Base-by-base conservation (phyloP, 1,140 invertebrate genomes). In the Bilobella aurantiaca region DNA sequence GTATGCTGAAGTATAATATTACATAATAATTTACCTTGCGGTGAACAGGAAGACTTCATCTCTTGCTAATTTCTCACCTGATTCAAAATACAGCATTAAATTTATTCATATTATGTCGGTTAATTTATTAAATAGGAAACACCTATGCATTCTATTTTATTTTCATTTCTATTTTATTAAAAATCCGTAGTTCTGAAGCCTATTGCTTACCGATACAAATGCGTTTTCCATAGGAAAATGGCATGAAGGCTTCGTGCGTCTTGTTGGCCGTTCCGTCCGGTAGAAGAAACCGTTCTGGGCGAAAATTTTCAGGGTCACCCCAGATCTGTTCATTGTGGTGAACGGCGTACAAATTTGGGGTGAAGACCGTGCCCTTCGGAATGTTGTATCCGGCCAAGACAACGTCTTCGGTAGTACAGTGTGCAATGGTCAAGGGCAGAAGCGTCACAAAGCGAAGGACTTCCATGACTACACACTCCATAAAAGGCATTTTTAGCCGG, bases 231-330 rank as follows among this genome's bases (percentile, higher is more conserved):
- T 53, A 53, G 8, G 49, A 53, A 23, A 53, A 53, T 53, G 49
- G 12, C 5, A 53, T 12, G 23, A 53, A 23, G 8, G 49, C 12
- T 23, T 53, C 49, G 21, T 53, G 49, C 14, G 8, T 16, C 3
- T 23, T 16, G 25, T 16, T 23, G 14, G 21, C 23, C 3, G 49
- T 53, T 12, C 49, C 49, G 5, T 53, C 49, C 25, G 49, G 8
- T 23, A 16, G 49, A 23, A 81, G 62, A 75, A 80, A 81, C 62
- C 79, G 74, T 49, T 80, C 77, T 2, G 80, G 80, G 23, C 71
- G 68, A 66, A 78, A 81, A 25, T 58, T 64, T 23, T 77, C 71
- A 1, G 80, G 79, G 3, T 79, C 71, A 1, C 75, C 73, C 68
- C 79, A 81, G n/a, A 76, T 62, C 12, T 69, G 67, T 0, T 75